Evolutionary conservation across 2,888 invertebrate species (phyloP).

Genomic region (Amphipyra berbera): DNA sequence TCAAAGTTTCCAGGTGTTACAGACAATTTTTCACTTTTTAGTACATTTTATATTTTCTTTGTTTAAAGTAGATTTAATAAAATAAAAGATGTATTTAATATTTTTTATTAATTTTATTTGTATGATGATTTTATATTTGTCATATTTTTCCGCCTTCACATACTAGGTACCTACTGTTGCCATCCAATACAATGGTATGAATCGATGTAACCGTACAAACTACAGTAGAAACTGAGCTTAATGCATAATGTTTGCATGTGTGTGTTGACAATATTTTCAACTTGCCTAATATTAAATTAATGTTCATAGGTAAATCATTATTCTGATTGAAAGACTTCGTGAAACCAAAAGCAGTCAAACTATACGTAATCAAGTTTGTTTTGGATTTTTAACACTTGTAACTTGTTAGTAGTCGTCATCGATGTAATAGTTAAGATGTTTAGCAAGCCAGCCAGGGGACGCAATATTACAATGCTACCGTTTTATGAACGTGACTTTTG

Average conservation of each 20-base stretch:
- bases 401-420: background rate
- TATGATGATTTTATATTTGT: background rate
- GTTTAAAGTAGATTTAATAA: no score
- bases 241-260: constrained; percentile 25
- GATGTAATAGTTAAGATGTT: no score
- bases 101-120: no score
- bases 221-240: constrained; percentile 19
- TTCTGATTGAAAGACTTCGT: constrained; percentile 1
- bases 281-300: constrained; percentile 3
- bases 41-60: no score
- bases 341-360: constrained; percentile 6
- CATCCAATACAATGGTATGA: background rate
- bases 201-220: background rate
- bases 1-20: no score
- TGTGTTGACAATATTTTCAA: constrained; percentile 10
- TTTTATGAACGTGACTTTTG: no score
- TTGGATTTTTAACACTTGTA: background rate
- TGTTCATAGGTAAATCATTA: constrained; percentile 18
- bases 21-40: no score
- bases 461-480: no score
- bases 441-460: no score
- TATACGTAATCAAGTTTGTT: background rate
- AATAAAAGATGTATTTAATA: no score
- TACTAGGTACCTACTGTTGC: background rate
- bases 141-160: constrained; percentile 4